Conservation (phyloP, 2,797 vertebrate species). For the Arctocebus calabarensis region DNA sequence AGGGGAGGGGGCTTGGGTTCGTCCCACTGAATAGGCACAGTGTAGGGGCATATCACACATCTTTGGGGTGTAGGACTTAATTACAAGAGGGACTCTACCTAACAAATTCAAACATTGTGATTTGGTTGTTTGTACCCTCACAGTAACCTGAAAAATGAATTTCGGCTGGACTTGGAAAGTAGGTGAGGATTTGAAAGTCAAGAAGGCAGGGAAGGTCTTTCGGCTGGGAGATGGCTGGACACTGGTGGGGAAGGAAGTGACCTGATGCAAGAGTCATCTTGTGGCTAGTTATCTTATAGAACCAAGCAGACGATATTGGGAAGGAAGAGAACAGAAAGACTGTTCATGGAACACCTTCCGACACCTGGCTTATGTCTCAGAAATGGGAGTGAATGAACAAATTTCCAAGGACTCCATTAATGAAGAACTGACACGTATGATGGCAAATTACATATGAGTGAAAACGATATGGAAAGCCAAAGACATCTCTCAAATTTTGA, state of each 20-base stretch:
- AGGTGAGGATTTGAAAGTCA: neutral
- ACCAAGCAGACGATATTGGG: neutral
- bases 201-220: neutral
- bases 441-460: neutral
- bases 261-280: neutral
- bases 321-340: neutral
- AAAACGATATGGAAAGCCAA: neutral
- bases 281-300: neutral
- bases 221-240: neutral
- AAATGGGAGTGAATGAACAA: conserved; percentile 35
- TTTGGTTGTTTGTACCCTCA: too few species aligned
- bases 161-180: neutral
- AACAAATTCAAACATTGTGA: too few species aligned
- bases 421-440: neutral
- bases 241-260: neutral
- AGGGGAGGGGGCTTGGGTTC: too few species aligned
- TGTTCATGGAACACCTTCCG: too few species aligned
- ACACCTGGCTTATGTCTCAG: neutral
- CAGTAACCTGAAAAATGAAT: too few species aligned
- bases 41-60: too few species aligned
- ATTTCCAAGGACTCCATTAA: neutral
- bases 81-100: too few species aligned
- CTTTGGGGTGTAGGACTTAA: too few species aligned
- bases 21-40: too few species aligned
- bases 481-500: neutral